phyloP scores from a whole-genome alignment of 2,113 vertebrate species.

The Stegastes partitus region DNA sequence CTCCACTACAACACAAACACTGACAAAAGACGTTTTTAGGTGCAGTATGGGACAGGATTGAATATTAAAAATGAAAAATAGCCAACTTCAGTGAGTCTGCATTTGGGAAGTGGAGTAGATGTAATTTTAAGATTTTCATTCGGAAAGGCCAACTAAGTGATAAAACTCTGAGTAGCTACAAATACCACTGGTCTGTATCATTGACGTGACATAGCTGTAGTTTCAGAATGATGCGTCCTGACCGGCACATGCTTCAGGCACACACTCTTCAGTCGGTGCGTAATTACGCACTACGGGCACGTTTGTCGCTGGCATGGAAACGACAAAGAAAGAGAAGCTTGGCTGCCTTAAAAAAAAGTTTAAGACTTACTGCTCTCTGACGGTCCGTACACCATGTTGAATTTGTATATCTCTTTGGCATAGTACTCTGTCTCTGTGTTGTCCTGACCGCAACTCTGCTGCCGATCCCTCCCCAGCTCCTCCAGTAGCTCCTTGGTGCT shows the following conservation, averaged over 20 bases:
- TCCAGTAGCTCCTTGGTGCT: conserved; percentile 94
- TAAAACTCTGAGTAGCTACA: background rate
- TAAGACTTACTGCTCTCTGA: conserved; percentile 91
- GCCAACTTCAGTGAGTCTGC: background rate
- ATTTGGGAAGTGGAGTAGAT: background rate
- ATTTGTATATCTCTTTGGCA: conserved; percentile 94
- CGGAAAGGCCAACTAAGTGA: too few relatives aligned
- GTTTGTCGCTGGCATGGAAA: background rate
- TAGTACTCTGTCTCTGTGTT: conserved; percentile 93
- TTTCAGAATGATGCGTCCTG: background rate
- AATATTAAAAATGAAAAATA: background rate
- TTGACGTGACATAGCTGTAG: background rate
- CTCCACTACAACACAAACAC: too few relatives aligned
- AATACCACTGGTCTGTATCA: background rate
- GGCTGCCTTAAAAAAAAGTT: background rate
- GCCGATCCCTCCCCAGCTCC: conserved; percentile 88
- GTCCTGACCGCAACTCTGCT: conserved; percentile 90
- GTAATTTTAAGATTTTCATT: too few relatives aligned
- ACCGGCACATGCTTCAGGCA: background rate
- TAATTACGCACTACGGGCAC: conserved; percentile 62
- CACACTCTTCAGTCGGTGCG: conserved; percentile 42
- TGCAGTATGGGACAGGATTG: background rate
- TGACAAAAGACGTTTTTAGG: too few relatives aligned
- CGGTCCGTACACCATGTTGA: conserved; percentile 91
- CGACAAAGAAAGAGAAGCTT: background rate